Conservation (phyloP, 2,888 invertebrate species). For the Bugula neritina region DNA sequence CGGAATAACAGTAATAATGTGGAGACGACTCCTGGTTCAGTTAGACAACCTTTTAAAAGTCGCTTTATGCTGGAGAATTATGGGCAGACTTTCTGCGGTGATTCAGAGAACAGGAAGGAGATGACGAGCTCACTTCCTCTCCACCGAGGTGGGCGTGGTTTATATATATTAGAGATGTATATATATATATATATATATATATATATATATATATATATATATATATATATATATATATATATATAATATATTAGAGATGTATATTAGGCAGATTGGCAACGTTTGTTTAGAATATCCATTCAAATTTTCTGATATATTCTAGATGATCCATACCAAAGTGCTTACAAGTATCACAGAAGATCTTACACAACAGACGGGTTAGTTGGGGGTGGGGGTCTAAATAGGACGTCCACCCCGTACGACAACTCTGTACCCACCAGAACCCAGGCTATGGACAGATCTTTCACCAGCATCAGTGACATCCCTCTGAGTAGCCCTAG, state of each 20-base stretch:
- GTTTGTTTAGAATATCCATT: background rate
- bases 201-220: no score
- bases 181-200: no score
- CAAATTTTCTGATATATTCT: background rate
- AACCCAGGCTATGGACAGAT: background rate
- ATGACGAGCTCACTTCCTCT: constrained; percentile 9
- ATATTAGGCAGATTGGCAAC: background rate
- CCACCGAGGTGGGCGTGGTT: background rate
- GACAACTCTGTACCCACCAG: background rate
- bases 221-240: no score
- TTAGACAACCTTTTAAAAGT: background rate
- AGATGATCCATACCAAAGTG: constrained; percentile 2
- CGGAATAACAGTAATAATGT: no score
- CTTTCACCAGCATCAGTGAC: constrained; percentile 16
- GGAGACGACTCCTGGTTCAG: no score
- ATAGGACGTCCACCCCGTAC: constrained; percentile 24
- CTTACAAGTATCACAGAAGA: background rate
- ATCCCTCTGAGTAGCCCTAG: constrained; percentile 17
- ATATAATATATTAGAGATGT: background rate
- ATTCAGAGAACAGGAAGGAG: background rate
- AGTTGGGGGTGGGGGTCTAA: background rate
- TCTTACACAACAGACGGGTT: constrained; percentile 24
- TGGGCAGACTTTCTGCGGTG: background rate
- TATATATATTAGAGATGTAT: no score
- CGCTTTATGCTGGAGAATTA: constrained; percentile 6